Conservation (phyloP, 2,888 invertebrate species). For the Caenorhabditis macrosperma region DNA sequence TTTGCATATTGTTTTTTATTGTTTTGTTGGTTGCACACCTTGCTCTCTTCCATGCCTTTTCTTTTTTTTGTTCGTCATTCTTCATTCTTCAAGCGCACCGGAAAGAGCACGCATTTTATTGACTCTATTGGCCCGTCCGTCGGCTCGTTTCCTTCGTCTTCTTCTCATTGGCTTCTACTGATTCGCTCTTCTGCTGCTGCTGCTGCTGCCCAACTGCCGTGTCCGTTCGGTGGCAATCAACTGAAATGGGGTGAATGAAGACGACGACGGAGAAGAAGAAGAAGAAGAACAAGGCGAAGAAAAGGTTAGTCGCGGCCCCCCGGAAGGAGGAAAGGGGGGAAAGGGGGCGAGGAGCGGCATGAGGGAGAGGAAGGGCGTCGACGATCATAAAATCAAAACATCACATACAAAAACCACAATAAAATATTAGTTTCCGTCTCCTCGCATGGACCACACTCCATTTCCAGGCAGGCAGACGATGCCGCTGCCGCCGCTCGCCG, state of each 20-base stretch:
- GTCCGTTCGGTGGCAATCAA: slow-evolving; percentile 46
- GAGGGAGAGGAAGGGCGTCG: slow-evolving; percentile 22
- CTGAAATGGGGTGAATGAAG: slow-evolving; percentile 51
- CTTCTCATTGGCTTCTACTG: too few relatives aligned
- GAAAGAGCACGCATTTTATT: slow-evolving; percentile 10
- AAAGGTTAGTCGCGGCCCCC: slow-evolving; percentile 30
- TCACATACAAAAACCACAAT: slow-evolving; percentile 20
- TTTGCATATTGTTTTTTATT: slow-evolving; percentile 50
- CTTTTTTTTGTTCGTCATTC: not conserved
- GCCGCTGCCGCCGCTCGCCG: not conserved
- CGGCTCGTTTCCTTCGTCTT: not conserved
- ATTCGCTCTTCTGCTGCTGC: too few relatives aligned
- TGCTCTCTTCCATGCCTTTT: slow-evolving; percentile 11
- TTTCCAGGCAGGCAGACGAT: not conserved
- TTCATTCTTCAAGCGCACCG: slow-evolving; percentile 7
- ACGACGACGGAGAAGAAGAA: slow-evolving; percentile 4
- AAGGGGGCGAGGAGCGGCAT: slow-evolving; percentile 2
- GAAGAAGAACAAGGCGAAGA: not conserved
- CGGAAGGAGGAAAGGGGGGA: not conserved
- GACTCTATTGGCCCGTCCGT: not conserved
- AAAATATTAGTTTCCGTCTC: slow-evolving; percentile 32
- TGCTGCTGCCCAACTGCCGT: not conserved
- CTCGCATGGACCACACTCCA: not conserved
- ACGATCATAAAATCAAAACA: slow-evolving; percentile 42
- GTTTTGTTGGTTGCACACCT: slow-evolving; percentile 25